Base-by-base conservation (phyloP, 2,113 vertebrate genomes). In the Mesitornis unicolor region DNA sequence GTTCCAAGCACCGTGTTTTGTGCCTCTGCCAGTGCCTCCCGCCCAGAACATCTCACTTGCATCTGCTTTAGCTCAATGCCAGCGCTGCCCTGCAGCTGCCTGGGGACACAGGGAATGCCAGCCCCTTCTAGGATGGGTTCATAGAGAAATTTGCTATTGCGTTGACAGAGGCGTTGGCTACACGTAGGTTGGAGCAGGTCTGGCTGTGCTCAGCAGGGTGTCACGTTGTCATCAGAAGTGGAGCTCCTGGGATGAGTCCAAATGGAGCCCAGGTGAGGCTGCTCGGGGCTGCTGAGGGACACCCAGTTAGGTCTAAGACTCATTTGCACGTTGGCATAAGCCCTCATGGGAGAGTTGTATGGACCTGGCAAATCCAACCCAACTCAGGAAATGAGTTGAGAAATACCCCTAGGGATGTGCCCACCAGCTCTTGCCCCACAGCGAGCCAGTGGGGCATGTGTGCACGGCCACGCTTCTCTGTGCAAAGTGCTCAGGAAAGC, bases 21-120 rank as follows among this genome's bases (percentile, higher is more conserved):
- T 54, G 77, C 31, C 76, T 40, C 59, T 70, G 75, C 47, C 93
- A 69, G 90, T 4, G 0, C 77, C 78, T 87, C 67, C 85, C 8
- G 4, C 53, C 77, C 9, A 1, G 25, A 84, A 38, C 88, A n/a
- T 56, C 54, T 50, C 33, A 0, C 5, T 2, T 77, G 5, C 87
- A 40, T 89, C 93, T 93, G 91, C 78, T 48, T 90, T 79, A n/a
- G 80, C 76, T 93, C 95, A 74, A 29, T 36, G 71, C 64, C 90
- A 90, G 65, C 17, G 18, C 38, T 25, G 47, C 63, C 47, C 36
- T 5, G 51, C 56, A 57, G 45, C 56, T 35, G 48, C 47, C 24
- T 16, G 4, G 15, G 14, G 87, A n/a, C 92, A 48, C 73, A 51
- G 40, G 56, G 59, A 40, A 11, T 2, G 35, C 33, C 4, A 0